Percentiles rank a stretch among this genome's conserved stretches.
phyloP scores from a whole-genome alignment of 2,113 vertebrate genomes.

The Sitta europaea region DNA sequence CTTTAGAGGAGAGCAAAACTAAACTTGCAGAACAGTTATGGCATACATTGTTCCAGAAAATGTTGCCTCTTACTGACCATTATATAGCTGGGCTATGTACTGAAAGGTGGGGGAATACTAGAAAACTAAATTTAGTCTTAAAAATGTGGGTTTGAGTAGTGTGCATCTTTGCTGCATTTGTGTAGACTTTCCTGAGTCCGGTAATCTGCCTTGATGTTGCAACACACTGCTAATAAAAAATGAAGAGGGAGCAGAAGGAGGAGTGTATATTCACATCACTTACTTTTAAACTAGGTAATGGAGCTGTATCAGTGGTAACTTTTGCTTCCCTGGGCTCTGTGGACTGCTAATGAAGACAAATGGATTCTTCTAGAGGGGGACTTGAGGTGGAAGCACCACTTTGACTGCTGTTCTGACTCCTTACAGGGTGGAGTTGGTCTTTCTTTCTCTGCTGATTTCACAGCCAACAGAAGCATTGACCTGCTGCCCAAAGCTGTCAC shows the following conservation, averaged over 20 bases:
- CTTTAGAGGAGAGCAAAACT: background rate
- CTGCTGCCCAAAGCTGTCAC: background rate
- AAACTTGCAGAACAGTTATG: background rate
- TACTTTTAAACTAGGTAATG: background rate
- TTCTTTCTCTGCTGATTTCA: background rate
- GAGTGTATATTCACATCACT: background rate
- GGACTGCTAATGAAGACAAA: background rate
- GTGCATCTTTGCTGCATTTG: background rate
- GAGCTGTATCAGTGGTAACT: background rate
- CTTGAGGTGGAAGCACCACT: accelerated
- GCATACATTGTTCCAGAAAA: background rate
- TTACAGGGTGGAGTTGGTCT: background rate
- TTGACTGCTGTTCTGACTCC: background rate
- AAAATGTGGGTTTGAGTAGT: background rate
- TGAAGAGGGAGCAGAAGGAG: background rate
- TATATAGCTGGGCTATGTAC: background rate
- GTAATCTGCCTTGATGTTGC: background rate
- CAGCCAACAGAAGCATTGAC: background rate
- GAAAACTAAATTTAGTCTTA: background rate
- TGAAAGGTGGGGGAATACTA: background rate
- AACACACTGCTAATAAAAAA: background rate
- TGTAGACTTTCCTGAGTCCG: background rate
- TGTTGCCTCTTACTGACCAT: background rate
- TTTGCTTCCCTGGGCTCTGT: background rate
- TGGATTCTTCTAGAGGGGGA: background rate